These are phyloP conservation scores for Phyllotreta cruciferae DNA, from an alignment of 2,888 invertebrate genomes.

Conservation along the genomic window DNA sequence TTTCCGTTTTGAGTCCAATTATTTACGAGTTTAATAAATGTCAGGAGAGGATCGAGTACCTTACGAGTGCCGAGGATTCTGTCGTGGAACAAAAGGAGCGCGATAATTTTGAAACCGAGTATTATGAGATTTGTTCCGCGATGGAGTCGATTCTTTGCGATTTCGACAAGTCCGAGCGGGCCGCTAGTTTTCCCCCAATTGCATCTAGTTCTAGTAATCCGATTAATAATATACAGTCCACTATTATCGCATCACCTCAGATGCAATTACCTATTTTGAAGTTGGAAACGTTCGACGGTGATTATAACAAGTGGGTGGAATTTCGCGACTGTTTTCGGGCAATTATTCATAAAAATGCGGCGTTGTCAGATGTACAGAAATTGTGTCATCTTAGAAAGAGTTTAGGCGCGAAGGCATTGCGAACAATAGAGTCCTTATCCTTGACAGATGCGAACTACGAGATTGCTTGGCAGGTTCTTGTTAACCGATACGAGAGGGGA, in stretches of 20 bases:
- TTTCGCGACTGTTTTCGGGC: not conserved
- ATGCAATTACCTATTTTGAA: not conserved
- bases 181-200: too few relatives aligned
- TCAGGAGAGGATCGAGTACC: too few relatives aligned
- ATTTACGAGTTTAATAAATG: too few relatives aligned
- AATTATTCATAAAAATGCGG: not conserved
- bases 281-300: not conserved
- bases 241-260: not conserved
- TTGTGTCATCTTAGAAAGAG: conserved; percentile 9
- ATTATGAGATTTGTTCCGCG: too few relatives aligned
- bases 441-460: conserved; percentile 9
- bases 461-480: not conserved
- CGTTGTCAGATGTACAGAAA: conserved; percentile 20
- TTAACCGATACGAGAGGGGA: conserved; percentile 9
- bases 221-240: too few relatives aligned
- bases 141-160: too few relatives aligned
- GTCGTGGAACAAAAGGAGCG: too few relatives aligned
- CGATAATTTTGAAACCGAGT: too few relatives aligned
- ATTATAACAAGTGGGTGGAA: conserved; percentile 1
- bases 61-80: too few relatives aligned
- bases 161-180: too few relatives aligned
- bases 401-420: conserved; percentile 2
- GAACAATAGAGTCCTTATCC: conserved; percentile 3
- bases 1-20: too few relatives aligned
- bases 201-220: too few relatives aligned